phyloP scores from a whole-genome alignment of 2,888 invertebrate species.

The Ptychoptera contaminata region DNA sequence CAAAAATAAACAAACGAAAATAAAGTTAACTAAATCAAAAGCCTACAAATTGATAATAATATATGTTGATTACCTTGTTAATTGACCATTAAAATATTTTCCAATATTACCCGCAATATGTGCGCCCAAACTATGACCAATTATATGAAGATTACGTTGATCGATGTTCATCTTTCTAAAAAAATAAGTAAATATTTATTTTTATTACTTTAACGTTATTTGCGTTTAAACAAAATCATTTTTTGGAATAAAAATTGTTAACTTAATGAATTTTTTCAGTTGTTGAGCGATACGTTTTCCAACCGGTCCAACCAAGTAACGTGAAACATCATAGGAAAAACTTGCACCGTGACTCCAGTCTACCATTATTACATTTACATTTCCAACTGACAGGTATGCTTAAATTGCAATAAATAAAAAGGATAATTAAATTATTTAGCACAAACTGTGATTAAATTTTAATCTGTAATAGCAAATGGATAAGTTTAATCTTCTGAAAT shows the following conservation, averaged over 20 bases:
- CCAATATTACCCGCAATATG: constrained; percentile 26
- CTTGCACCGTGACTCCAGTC: constrained; percentile 25
- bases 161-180: constrained; percentile 15
- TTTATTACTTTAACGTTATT: too few species aligned
- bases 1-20: not conserved
- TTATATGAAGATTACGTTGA: constrained; percentile 18
- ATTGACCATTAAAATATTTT: constrained; percentile 20
- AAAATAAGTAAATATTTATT: not conserved
- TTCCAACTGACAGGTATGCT: constrained; percentile 24
- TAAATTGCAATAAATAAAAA: not conserved
- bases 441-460: not conserved
- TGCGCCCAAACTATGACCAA: constrained; percentile 28
- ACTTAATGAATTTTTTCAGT: constrained; percentile 18
- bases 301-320: constrained; percentile 18
- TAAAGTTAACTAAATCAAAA: not conserved
- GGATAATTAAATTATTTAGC: not conserved
- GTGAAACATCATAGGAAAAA: constrained; percentile 20
- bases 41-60: not conserved
- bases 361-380: constrained; percentile 20
- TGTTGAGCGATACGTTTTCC: constrained; percentile 16
- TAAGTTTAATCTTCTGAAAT: too few species aligned
- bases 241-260: constrained; percentile 1
- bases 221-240: not conserved
- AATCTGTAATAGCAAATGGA: too few species aligned
- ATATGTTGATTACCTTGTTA: constrained; percentile 14